A percentile compares a stretch with the other conserved stretches of the same genome.
phyloP scores from a whole-genome alignment of 1,140 invertebrate species.

The Drosophila pruinosa region DNA sequence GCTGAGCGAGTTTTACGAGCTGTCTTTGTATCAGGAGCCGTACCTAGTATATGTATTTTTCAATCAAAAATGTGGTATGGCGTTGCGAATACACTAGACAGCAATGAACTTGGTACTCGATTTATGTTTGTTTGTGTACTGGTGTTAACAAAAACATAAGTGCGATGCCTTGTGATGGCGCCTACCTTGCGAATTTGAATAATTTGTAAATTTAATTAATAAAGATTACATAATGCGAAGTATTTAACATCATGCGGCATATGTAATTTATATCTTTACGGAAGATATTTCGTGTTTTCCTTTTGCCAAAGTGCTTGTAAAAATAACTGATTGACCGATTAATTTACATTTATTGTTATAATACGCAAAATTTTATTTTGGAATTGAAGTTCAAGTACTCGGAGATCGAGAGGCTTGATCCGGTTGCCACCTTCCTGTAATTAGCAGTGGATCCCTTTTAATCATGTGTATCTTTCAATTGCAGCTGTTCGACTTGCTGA shows the following conservation, averaged over 20 bases:
- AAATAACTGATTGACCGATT: conserved; percentile 14
- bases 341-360: conserved; percentile 16
- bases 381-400: background rate
- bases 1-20: conserved; percentile 27
- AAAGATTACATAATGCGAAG: conserved; percentile 41
- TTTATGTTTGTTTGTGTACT: background rate
- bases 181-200: conserved; percentile 70
- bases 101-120: conserved; percentile 36
- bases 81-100: conserved; percentile 6
- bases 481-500: background rate
- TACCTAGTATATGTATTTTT: conserved; percentile 2
- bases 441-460: conserved; percentile 32
- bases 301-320: conserved; percentile 14
- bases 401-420: background rate
- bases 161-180: conserved; percentile 49
- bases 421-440: conserved; percentile 5
- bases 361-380: background rate
- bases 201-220: conserved; percentile 39
- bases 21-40: conserved; percentile 1
- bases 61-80: background rate
- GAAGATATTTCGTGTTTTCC: conserved; percentile 11
- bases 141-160: conserved; percentile 49
- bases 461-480: conserved; percentile 5
- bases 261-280: conserved; percentile 39
- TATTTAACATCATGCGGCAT: conserved; percentile 9